Evolutionary conservation across 2,797 vertebrate species (phyloP), one percentile per base, ranked within the genome.

Genomic region (Falco rusticolus): DNA sequence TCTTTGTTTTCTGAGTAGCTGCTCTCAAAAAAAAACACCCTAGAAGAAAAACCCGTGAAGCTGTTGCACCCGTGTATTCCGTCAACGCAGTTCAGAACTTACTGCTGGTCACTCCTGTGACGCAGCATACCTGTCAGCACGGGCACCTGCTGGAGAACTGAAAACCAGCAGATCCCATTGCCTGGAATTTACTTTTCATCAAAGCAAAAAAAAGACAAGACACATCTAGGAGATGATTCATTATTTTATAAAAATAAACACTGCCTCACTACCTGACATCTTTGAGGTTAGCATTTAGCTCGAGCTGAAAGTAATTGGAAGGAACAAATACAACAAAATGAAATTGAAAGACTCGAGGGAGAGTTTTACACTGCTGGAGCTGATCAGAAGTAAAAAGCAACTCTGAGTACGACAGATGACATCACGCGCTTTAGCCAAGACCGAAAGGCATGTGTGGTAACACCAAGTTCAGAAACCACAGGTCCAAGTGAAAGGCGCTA

Each of bases 111-210:
- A 6, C 61, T 66, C 26, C 72, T 10, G 47, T 1, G 34, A 9
- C 1, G 0, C 39, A 20, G 59, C 9, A 0, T 12, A 26, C 22
- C 60, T 12, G 18, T 17, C 60, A 60, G 60, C 12, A 1, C 1
- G 20, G 26, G 68, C 21, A 54, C 37, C 48, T n/a, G 41, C 88
- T 24, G 47, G 3, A 0, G 1, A 20, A 21, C 21, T 9, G 10
- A 43, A n/a, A 61, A 11, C 34, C 51, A 10, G 47, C 59, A 63
- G 37, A 24, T 39, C 48, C n/a, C 83, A 28, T 5, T 5, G 20
- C 83, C 43, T 5, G 16, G 18, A 43, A 72, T 65, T 90, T 16
- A 63, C 64, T 75, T 89, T 34, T 39, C 61, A 82, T 65, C 74
- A 69, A 57, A 64, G 68, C 16, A 50, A 74, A 60, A 41, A 41